Conservation (phyloP, 2,113 vertebrate genomes). For the Sula dactylatra region DNA sequence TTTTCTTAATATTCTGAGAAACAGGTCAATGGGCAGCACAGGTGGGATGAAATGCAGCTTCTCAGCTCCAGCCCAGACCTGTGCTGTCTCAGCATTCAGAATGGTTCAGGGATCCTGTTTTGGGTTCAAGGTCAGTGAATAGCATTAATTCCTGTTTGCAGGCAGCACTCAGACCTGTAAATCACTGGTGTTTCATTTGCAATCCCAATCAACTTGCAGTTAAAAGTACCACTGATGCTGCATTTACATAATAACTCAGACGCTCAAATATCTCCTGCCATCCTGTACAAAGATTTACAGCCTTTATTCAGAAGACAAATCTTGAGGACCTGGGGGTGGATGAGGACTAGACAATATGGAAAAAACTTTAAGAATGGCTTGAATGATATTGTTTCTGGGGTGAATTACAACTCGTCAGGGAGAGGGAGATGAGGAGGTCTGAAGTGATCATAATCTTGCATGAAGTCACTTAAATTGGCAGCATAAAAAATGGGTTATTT, state of each 20-base stretch:
- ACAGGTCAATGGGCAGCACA: background rate
- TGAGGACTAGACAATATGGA: background rate
- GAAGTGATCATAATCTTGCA: background rate
- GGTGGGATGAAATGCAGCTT: background rate
- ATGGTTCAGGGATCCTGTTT: background rate
- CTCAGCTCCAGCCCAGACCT: background rate
- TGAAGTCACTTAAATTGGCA: background rate
- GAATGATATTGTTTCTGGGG: background rate
- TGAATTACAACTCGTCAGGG: constrained; percentile 13
- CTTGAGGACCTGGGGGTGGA: background rate
- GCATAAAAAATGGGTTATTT: background rate
- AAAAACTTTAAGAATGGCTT: constrained; percentile 16
- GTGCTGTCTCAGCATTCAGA: background rate
- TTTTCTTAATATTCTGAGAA: background rate
- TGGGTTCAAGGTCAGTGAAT: background rate
- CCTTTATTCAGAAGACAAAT: constrained; percentile 7
- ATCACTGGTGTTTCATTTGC: background rate
- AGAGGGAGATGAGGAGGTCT: background rate
- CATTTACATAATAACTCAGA: constrained; percentile 6
- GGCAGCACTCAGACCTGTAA: background rate
- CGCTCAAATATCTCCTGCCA: background rate
- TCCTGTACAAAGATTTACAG: background rate
- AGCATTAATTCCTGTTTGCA: background rate
- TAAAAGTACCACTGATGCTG: background rate
- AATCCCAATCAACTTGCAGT: background rate